Percentiles rank a stretch among this genome's conserved stretches.
Conservation (phyloP, 2,888 invertebrate species). For the Amaurobius ferox region DNA sequence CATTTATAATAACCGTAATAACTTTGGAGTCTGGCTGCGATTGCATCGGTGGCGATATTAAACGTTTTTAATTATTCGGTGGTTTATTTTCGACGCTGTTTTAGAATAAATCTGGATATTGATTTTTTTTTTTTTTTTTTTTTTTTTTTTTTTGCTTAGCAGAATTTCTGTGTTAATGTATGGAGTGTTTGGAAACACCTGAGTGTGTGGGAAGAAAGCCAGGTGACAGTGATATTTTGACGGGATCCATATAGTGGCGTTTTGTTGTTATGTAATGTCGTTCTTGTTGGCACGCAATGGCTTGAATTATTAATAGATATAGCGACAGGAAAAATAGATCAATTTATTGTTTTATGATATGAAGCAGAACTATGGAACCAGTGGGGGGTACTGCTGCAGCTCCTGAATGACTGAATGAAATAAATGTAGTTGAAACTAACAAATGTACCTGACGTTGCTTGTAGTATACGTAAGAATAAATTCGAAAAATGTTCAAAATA, state of each 20-base stretch:
- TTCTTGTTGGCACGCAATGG: neutral
- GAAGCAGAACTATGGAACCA: no score
- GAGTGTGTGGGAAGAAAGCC: neutral
- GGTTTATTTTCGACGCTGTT: neutral
- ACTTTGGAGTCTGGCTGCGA: neutral
- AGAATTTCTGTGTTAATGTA: neutral
- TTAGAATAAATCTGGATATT: neutral
- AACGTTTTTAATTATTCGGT: constrained; percentile 8
- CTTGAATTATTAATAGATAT: constrained; percentile 6
- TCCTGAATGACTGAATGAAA: no score
- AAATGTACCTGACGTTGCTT: no score
- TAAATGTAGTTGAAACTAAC: no score
- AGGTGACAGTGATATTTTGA: neutral
- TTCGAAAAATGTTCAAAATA: no score
- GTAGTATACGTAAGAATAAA: no score
- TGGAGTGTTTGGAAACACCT: neutral
- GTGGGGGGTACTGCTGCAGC: no score
- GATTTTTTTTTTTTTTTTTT: neutral
- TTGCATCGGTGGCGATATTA: neutral
- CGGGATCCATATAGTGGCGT: no score
- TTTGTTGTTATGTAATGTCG: neutral
- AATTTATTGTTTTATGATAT: no score
- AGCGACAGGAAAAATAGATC: no score
- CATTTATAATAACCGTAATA: constrained; percentile 9
- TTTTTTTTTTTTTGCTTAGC: no score